A percentile compares a stretch with the other conserved stretches of the same genome.
These are phyloP conservation scores for Sesia bembeciformis DNA, from an alignment of 2,888 invertebrate species.

Conservation along the genomic window DNA sequence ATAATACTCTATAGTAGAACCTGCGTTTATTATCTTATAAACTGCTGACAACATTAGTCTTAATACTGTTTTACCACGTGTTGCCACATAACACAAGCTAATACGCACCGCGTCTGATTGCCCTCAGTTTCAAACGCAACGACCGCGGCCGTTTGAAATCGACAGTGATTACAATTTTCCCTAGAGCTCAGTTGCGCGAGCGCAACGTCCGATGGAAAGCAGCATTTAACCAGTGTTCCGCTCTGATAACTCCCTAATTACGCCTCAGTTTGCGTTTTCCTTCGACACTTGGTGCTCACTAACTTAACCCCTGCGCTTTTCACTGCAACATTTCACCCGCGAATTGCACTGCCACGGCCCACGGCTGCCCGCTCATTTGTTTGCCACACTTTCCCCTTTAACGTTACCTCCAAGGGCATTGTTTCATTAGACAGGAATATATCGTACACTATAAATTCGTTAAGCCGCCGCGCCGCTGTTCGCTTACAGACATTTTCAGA, in stretches of 20 bases:
- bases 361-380: slow-evolving; percentile 35
- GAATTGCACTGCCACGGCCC: slow-evolving; percentile 25
- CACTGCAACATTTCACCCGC: slow-evolving; percentile 57
- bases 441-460: slow-evolving; percentile 24
- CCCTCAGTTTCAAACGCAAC: slow-evolving; percentile 45
- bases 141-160: slow-evolving; percentile 63
- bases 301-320: slow-evolving; percentile 63
- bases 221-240: slow-evolving; percentile 72
- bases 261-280: slow-evolving; percentile 57
- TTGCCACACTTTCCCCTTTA: slow-evolving; percentile 63
- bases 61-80: too few relatives aligned
- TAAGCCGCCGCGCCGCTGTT: slow-evolving; percentile 5
- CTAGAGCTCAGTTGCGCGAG: slow-evolving; percentile 62
- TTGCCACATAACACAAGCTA: too few relatives aligned
- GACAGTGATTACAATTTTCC: slow-evolving; percentile 74
- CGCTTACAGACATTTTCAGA: slow-evolving; percentile 20
- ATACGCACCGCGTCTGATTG: slow-evolving; percentile 24
- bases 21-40: too few relatives aligned
- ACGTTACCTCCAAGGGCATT: slow-evolving; percentile 21
- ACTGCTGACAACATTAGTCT: too few relatives aligned
- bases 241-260: slow-evolving; percentile 73
- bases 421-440: slow-evolving; percentile 25
- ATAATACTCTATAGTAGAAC: too few relatives aligned
- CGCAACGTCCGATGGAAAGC: slow-evolving; percentile 73
- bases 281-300: slow-evolving; percentile 56